Conservation (phyloP, 37 sponge, comb jelly and placozoan species). For the Ephydatia muelleri region DNA sequence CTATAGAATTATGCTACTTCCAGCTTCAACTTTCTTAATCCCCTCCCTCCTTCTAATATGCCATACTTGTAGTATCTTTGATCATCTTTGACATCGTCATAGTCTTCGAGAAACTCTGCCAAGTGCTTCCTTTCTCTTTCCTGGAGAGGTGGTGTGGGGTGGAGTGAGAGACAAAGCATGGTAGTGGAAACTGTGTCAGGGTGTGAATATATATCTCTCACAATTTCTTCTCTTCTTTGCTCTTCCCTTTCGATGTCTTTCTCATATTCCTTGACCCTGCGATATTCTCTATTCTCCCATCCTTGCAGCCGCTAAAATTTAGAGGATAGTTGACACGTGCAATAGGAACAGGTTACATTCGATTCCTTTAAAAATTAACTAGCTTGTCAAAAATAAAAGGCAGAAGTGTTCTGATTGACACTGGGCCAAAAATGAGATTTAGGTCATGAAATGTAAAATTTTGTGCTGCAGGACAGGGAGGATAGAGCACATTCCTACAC, state of each 20-base stretch:
- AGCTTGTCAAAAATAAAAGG: too few species aligned
- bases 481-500: too few species aligned
- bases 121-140: constrained; percentile 68
- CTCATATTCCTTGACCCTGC: constrained; percentile 75
- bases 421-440: too few species aligned
- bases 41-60: neutral
- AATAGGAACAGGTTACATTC: neutral
- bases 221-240: constrained; percentile 73
- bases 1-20: neutral
- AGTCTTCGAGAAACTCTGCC: constrained; percentile 83
- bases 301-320: constrained; percentile 45
- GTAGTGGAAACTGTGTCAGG: neutral
- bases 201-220: neutral
- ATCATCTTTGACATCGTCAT: constrained; percentile 96
- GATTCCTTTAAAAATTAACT: neutral
- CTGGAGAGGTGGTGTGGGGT: too few species aligned
- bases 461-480: too few species aligned
- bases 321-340: neutral
- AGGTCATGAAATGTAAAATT: too few species aligned
- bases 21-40: neutral
- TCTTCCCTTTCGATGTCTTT: constrained; percentile 68
- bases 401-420: too few species aligned
- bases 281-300: constrained; percentile 88
- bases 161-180: neutral
- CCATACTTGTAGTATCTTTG: constrained; percentile 85